phyloP scores from a whole-genome alignment of 2,888 invertebrate genomes.

The Xestia c-nigrum region DNA sequence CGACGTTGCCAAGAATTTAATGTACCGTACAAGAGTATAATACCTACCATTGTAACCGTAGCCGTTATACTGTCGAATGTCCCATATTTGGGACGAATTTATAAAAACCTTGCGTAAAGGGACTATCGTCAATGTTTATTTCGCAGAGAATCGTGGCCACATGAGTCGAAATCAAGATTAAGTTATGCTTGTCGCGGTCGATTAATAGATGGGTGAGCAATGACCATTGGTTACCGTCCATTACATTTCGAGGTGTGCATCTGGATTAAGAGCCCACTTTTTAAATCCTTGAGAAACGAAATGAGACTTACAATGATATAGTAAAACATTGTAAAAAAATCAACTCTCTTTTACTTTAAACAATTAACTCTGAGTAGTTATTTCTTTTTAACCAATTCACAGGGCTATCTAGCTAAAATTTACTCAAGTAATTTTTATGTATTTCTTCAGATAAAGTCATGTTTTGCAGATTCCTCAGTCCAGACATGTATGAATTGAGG shows the following conservation, averaged over 20 bases:
- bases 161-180: not conserved
- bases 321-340: too few relatives aligned
- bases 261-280: too few relatives aligned
- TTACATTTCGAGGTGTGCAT: not conserved
- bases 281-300: too few relatives aligned
- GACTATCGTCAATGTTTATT: not conserved
- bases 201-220: not conserved
- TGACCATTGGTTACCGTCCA: not conserved
- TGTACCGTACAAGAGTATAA: conserved; percentile 19
- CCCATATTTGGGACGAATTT: conserved; percentile 3
- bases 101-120: conserved; percentile 3
- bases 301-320: too few relatives aligned
- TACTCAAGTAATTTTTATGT: too few relatives aligned
- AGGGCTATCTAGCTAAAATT: too few relatives aligned
- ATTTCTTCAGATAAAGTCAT: too few relatives aligned
- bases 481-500: too few relatives aligned
- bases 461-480: too few relatives aligned
- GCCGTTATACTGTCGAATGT: conserved; percentile 15
- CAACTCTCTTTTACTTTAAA: too few relatives aligned
- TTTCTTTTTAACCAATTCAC: too few relatives aligned
- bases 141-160: not conserved
- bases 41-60: conserved; percentile 22
- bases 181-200: not conserved
- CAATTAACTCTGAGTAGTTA: too few relatives aligned
- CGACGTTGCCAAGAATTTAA: conserved; percentile 36